Base-by-base conservation (phyloP, 92 coral and sea anemone species). In the Actinernus sp. region DNA sequence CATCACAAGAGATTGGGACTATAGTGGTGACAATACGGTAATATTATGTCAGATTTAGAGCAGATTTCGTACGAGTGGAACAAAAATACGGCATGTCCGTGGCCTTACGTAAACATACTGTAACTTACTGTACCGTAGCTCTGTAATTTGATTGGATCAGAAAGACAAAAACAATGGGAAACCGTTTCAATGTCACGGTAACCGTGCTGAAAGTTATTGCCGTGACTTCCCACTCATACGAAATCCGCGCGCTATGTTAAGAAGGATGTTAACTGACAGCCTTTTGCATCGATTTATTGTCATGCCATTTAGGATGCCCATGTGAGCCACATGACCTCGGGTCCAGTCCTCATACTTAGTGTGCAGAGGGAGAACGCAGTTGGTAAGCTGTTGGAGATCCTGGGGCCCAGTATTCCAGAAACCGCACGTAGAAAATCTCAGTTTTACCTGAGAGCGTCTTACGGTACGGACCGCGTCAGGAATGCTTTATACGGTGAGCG, bases 311-410 rank as follows among this genome's bases (percentile, higher is more conserved):
- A 70, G 78, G 76, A 76, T 10, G 61, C 64, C 43, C 88, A 81
- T 68, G 87, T 84, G 4, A 44, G 88, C 38, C 86, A 94, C 72
- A 74, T 91, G 66, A 87, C 85, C 2, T 94, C 98, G 13, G 95
- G 97, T 37, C 92, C 95, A 20, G 81, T 80, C 4, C 65, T 90
- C 49, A 77, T 73, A 21, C 66, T 88, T 41, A 83, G 98, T 38
- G 68, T 94, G 8, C 94, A 86, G 58, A 87, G 98, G 12, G 98
- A 94, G 74, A 94, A 94, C 55, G 93, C 97, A 19, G 89, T 94
- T 33, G 93, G 91, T 63, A 87, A 88, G 33, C 87, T 94, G 7
- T 60, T 90, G 33, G 95, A 94, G 48, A 75, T 91, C 33, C 70
- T 94, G 16, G 98, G 98, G 33, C 97, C 98, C 28, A 46, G 81